A percentile compares a stretch with the other conserved stretches of the same genome.
phyloP scores from a whole-genome alignment of 2,888 invertebrate species.

The Acanthosepion lycidas region DNA sequence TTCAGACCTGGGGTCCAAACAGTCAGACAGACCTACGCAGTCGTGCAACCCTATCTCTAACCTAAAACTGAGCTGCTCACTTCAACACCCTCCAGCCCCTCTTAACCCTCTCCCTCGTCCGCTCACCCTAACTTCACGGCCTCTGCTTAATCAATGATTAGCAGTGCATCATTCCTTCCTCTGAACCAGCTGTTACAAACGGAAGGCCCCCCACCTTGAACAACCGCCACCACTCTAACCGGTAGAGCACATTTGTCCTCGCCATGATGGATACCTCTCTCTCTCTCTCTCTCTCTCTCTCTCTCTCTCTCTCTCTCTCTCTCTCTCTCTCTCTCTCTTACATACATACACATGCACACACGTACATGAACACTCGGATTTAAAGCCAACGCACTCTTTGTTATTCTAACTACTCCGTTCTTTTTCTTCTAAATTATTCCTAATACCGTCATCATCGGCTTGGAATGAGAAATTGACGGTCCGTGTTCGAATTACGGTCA shows the following conservation, averaged over 20 bases:
- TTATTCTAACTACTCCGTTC: too few relatives aligned
- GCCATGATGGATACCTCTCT: neutral
- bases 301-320: neutral
- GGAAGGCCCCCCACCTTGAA: neutral
- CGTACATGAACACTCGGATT: neutral
- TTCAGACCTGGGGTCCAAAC: neutral
- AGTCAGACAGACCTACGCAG: neutral
- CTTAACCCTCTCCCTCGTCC: neutral
- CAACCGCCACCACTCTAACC: neutral
- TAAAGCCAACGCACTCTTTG: neutral
- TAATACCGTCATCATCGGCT: too few relatives aligned
- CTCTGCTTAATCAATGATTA: constrained; percentile 43
- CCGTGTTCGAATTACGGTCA: too few relatives aligned
- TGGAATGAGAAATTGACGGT: too few relatives aligned
- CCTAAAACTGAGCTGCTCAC: neutral
- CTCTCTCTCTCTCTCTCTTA: neutral
- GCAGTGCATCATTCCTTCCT: constrained; percentile 35
- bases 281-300: neutral
- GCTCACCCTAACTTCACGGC: neutral
- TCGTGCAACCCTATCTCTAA: constrained; percentile 9
- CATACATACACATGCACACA: too few relatives aligned
- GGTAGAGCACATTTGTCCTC: neutral
- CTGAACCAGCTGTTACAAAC: constrained; percentile 45
- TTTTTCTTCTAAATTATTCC: too few relatives aligned
- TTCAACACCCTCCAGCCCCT: neutral